Conservation (phyloP, 2,888 invertebrate genomes). For the Eupithecia pulchellata region DNA sequence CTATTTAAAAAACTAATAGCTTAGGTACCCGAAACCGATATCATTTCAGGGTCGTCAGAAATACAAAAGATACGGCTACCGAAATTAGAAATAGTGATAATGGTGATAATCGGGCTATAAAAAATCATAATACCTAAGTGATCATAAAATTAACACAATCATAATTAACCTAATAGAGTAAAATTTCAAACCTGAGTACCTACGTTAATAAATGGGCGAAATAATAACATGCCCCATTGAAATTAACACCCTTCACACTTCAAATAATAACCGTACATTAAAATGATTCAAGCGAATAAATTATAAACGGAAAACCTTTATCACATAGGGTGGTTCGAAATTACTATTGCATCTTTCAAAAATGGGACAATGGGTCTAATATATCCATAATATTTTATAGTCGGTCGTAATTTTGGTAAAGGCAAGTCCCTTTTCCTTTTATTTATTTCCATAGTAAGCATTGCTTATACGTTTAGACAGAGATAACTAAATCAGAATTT, state of each 20-base stretch:
- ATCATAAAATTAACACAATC: background rate
- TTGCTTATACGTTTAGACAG: background rate
- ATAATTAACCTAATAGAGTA: background rate
- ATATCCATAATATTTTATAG: background rate
- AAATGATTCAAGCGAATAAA: slow-evolving; percentile 16
- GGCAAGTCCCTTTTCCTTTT: background rate
- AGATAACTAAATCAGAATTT: background rate
- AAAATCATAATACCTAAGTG: too few relatives aligned
- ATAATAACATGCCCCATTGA: slow-evolving; percentile 16
- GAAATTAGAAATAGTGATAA: too few relatives aligned
- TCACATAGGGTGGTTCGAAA: slow-evolving; percentile 9
- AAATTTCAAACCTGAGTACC: background rate
- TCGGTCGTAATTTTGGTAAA: background rate
- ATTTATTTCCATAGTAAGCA: background rate
- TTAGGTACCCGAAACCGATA: too few relatives aligned
- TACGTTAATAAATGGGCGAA: background rate
- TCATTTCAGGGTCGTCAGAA: background rate
- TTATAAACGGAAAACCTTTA: slow-evolving; percentile 8
- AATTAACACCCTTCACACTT: slow-evolving; percentile 35
- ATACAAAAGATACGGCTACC: too few relatives aligned
- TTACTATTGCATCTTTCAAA: background rate
- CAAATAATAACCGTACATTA: slow-evolving; percentile 29
- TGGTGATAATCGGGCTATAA: too few relatives aligned
- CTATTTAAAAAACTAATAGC: too few relatives aligned
- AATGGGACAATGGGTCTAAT: background rate